Evolutionary conservation across 1,140 invertebrate species (phyloP).

Genomic region (Maniola jurtina): DNA sequence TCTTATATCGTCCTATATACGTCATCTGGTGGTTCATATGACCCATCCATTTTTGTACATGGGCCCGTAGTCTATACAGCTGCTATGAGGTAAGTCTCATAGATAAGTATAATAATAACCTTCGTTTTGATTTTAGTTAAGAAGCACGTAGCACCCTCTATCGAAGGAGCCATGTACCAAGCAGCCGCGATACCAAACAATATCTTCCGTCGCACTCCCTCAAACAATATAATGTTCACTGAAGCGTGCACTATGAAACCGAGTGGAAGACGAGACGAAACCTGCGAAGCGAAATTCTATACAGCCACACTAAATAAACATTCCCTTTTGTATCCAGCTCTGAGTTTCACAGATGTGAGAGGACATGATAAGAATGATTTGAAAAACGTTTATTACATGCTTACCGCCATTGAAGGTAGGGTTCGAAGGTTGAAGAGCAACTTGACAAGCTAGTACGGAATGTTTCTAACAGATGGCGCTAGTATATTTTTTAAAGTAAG

Average conservation of each 20-base stretch:
- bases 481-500: background rate
- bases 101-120: too few relatives aligned
- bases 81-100: too few relatives aligned
- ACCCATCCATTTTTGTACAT: too few relatives aligned
- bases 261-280: conserved; percentile 40
- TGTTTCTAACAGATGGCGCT: conserved; percentile 38
- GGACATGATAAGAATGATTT: conserved; percentile 48
- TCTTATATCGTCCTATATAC: too few relatives aligned
- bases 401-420: conserved; percentile 61
- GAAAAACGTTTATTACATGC: conserved; percentile 53
- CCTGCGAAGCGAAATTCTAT: conserved; percentile 43
- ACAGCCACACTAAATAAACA: conserved; percentile 12
- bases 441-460: conserved; percentile 20
- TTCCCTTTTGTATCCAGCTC: conserved; percentile 34
- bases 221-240: conserved; percentile 24
- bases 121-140: conserved; percentile 34
- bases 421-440: conserved; percentile 53
- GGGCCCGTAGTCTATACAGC: too few relatives aligned
- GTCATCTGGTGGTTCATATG: too few relatives aligned
- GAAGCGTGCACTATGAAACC: conserved; percentile 65
- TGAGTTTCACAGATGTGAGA: conserved; percentile 49
- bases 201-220: conserved; percentile 10
- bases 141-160: conserved; percentile 41
- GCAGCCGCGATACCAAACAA: conserved; percentile 18
- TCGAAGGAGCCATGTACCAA: conserved; percentile 22